Conservation (phyloP, 2,888 invertebrate genomes). For the Drosophila neonasuta region DNA sequence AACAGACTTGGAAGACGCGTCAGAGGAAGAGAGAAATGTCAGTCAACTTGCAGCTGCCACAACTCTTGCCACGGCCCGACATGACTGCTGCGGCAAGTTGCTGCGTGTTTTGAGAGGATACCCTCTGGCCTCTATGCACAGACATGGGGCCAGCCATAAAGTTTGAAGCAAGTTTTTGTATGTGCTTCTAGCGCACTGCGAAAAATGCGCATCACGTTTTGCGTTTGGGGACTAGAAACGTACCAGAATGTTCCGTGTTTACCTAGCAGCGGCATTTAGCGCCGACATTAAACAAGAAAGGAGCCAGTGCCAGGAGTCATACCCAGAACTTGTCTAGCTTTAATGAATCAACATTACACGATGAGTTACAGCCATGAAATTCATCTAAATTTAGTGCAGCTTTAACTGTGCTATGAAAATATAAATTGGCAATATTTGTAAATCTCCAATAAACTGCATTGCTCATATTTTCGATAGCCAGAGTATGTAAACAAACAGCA, state of each 20-base stretch:
- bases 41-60: conserved; percentile 29
- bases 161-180: conserved; percentile 66
- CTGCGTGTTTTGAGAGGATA: conserved; percentile 14
- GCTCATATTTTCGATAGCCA: not conserved
- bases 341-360: conserved; percentile 45
- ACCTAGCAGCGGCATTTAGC: conserved; percentile 71
- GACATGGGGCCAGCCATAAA: conserved; percentile 57
- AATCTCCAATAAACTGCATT: not conserved
- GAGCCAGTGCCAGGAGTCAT: conserved; percentile 14
- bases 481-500: not conserved
- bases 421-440: not conserved
- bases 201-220: conserved; percentile 78
- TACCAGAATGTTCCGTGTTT: conserved; percentile 55
- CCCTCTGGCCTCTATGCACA: not conserved
- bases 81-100: conserved; percentile 30
- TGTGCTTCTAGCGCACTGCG: conserved; percentile 58
- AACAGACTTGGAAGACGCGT: conserved; percentile 1
- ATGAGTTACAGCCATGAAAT: conserved; percentile 14
- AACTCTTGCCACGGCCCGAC: not conserved
- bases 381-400: conserved; percentile 6
- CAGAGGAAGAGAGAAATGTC: not conserved
- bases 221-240: conserved; percentile 61
- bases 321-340: conserved; percentile 14
- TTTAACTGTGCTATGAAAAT: not conserved
- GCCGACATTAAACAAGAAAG: conserved; percentile 50